Evolutionary conservation across 2,797 vertebrate genomes (phyloP), one percentile per base, ranked within the genome.

Genomic region (Aselliscus stoliczkanus): DNA sequence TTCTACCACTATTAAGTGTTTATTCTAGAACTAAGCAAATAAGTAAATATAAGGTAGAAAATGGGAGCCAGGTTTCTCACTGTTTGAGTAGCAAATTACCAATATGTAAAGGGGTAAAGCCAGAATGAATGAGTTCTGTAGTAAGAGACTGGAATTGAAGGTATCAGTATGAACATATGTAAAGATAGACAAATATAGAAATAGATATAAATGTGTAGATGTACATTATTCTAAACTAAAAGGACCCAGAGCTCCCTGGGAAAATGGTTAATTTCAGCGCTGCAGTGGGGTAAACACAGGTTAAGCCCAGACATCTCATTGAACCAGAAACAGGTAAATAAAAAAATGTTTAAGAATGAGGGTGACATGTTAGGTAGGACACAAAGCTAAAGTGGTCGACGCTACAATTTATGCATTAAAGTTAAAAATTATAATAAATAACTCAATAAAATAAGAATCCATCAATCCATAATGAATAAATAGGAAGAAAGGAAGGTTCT

Each of bases 21-120:
- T 83, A 77, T 34, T 90, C n/a, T 91, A 86, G 31, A 96, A 82
- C 20, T 88, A 10, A 91, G 54, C 52, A 87, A 95, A 42, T 29
- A 85, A 85, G 29, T 20, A 88, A 79, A 62, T 50, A 67, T 39
- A 44, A 62, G 76, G n/a, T 13, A 50, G 58, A 75, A 44, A 67
- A 31, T 3, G 21, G 29, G 23, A 91, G 69, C 9, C 52, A 75
- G 39, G 25, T 39, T 79, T 77, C 27, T 84, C 62, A 44, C 27
- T 73, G 37, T 73, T 73, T 34, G 56, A 73, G 31, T 6, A 72
- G 62, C 60, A 79, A 39, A 31, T 70, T 54, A 79, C 13, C 84
- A 27, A 54, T 18, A 50, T 1, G 23, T 18, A 77, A 56, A 69
- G 2, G 25, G 9, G 12, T n/a, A 80, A 34, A 72, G 4, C 65